phyloP scores from a whole-genome alignment of 2,113 vertebrate species.

The Oreotragus oreotragus region DNA sequence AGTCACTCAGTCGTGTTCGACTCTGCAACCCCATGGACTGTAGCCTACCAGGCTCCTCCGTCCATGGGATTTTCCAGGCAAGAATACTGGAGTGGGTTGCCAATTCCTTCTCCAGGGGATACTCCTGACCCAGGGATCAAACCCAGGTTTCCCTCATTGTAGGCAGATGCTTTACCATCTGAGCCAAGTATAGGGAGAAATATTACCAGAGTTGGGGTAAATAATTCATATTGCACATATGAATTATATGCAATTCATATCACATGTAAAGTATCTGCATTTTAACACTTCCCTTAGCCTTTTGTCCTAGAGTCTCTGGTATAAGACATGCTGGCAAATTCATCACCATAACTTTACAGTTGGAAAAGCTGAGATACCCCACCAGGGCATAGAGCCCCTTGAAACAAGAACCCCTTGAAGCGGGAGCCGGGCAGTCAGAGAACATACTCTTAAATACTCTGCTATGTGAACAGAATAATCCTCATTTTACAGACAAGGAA shows the following conservation, averaged over 20 bases:
- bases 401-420: neutral
- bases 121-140: too few species aligned
- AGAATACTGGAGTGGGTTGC: too few species aligned
- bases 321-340: neutral
- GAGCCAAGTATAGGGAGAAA: neutral
- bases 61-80: too few species aligned
- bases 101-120: too few species aligned
- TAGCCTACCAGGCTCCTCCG: too few species aligned
- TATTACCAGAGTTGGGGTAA: neutral
- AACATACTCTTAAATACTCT: neutral
- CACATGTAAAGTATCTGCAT: neutral
- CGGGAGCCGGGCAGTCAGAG: neutral
- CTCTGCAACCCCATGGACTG: too few species aligned
- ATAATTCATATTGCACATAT: neutral
- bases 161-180: too few species aligned
- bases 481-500: neutral
- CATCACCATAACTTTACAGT: neutral
- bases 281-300: neutral
- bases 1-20: accelerated
- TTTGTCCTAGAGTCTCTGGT: neutral
- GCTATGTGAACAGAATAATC: neutral
- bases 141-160: too few species aligned
- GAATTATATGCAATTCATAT: neutral
- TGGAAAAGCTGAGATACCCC: neutral
- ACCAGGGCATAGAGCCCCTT: neutral